Evolutionary conservation across 1,140 invertebrate genomes (phyloP), one percentile per base, ranked within the genome.

Genomic region (Wasmannia auropunctata): DNA sequence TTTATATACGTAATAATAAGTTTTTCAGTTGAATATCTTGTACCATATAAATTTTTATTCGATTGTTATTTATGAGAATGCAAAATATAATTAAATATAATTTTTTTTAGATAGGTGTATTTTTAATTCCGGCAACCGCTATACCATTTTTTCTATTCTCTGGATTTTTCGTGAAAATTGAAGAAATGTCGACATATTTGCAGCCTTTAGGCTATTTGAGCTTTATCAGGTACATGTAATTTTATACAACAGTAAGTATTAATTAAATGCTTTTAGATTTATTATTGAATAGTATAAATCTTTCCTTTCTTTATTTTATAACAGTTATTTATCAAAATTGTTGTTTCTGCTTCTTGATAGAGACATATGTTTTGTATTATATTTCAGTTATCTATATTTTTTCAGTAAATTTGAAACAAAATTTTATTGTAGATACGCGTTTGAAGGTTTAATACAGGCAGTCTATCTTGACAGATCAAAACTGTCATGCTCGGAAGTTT

Each of bases 131-230:
- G 40, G 96, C 97, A 2, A 95, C 96, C 3, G 97, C 97, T 58
- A 98, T 98, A 91, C 98, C 97, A n/a, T 97, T 98, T 93, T 94
- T 98, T 58, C 96, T 98, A 67, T 98, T 97, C 92, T 97, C 97
- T 0, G 98, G 98, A 54, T 98, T 98, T 94, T 98, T 98, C 93
- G 96, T 98, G 19, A 97, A n/a, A 97, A 67, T 96, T 98, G 91
- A 95, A 96, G 98, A 98, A 80, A 96, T 98, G 70, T 96, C 97
- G 0, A 89, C 93, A 2, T 98, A 97, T 89, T 94, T 98, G 65
- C 96, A 96, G 63, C 97, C 97, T 87, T 94, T 98, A 7, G 96
- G 97, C 31, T 95, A 96, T 85, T 93, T 97, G 3, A 98, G 98
- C 31, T 98, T 98, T 92, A 97, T 98, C 87, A 96, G 97, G 91